Evolutionary conservation across 2,797 vertebrate genomes (phyloP).

Genomic region (Hemitrygon akajei): DNA sequence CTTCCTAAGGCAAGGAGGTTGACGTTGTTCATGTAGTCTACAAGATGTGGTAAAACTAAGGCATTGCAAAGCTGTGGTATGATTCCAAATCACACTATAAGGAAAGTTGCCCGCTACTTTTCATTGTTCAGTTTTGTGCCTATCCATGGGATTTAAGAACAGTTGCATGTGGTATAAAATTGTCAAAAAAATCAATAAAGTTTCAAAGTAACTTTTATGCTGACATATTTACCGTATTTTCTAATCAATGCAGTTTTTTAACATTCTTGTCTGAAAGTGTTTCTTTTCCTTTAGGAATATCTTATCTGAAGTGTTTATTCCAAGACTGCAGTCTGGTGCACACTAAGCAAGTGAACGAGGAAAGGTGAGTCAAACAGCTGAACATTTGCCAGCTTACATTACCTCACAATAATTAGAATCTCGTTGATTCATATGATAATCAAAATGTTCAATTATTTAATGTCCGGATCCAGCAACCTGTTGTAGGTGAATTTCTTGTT

Average conservation of each 20-base stretch:
- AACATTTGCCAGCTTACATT: not conserved
- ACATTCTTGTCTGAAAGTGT: not conserved
- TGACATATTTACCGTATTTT: not conserved
- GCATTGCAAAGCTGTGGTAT: not conserved
- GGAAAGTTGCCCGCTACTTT: too few species aligned
- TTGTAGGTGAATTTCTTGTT: not conserved
- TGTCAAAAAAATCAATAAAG: not conserved
- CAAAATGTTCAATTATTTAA: not conserved
- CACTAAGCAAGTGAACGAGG: not conserved
- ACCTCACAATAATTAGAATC: not conserved
- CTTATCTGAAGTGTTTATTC: not conserved
- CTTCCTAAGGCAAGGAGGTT: not conserved
- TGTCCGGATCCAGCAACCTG: not conserved
- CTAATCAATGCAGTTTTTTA: not conserved
- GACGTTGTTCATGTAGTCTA: not conserved
- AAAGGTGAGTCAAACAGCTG: slow-evolving; percentile 7
- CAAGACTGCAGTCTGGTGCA: not conserved
- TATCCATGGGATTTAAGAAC: not conserved
- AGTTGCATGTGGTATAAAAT: not conserved
- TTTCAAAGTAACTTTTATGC: not conserved
- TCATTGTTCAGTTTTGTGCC: not conserved
- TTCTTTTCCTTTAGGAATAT: not conserved
- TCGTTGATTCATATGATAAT: not conserved
- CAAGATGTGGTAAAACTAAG: not conserved
- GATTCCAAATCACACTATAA: too few species aligned